phyloP scores from a whole-genome alignment of 2,113 vertebrate genomes.

The Dicrurus megarhynchus region DNA sequence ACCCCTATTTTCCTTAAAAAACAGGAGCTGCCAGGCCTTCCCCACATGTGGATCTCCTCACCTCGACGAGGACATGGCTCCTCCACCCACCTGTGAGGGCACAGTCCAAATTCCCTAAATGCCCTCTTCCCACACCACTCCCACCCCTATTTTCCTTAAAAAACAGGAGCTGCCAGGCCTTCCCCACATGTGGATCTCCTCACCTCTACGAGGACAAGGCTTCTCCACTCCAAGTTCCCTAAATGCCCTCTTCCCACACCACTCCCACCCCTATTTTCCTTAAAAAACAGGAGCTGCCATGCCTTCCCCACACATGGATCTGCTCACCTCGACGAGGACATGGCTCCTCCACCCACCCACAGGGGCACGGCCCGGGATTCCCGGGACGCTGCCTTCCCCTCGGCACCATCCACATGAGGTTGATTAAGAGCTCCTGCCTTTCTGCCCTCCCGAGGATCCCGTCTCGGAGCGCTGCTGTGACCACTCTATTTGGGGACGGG shows the following conservation, averaged over 20 bases:
- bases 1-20: background rate
- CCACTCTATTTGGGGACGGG: background rate
- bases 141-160: background rate
- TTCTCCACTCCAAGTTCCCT: background rate
- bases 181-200: background rate
- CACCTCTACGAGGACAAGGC: accelerated
- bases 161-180: accelerated
- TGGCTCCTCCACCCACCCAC: accelerated
- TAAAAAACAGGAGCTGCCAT: background rate
- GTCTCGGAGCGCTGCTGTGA: background rate
- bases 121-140: background rate
- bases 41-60: background rate
- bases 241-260: background rate
- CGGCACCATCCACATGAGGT: background rate
- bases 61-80: accelerated
- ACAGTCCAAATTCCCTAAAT: background rate
- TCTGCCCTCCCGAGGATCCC: background rate
- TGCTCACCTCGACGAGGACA: background rate
- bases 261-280: background rate
- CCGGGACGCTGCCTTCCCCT: accelerated
- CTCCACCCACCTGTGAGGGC: no score
- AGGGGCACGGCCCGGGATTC: accelerated
- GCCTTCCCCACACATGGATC: accelerated
- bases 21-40: accelerated
- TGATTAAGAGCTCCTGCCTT: background rate